These are phyloP conservation scores for Lanius collurio DNA, from an alignment of 2,113 vertebrate species.

Conservation along the genomic window DNA sequence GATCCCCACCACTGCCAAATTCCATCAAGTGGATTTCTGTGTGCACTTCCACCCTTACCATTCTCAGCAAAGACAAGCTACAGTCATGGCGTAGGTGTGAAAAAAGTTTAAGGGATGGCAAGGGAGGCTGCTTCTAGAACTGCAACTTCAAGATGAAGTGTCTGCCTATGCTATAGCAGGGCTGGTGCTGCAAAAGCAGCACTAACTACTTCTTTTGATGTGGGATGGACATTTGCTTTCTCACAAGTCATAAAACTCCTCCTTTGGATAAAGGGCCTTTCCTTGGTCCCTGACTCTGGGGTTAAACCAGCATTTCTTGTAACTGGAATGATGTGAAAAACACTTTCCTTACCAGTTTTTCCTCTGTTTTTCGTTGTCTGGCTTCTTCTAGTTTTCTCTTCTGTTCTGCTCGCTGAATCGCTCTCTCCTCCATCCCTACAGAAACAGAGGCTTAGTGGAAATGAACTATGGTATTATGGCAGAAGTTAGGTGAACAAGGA, in stretches of 20 bases:
- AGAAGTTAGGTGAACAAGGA: neutral
- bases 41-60: neutral
- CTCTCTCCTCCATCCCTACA: slow-evolving; percentile 92
- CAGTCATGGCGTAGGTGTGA: neutral
- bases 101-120: neutral
- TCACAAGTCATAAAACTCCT: neutral
- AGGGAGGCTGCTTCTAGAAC: neutral
- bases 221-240: neutral
- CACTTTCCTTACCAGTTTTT: slow-evolving; percentile 78
- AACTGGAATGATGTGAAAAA: neutral
- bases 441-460: neutral
- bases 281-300: neutral
- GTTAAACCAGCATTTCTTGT: neutral
- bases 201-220: neutral
- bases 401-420: slow-evolving; percentile 78
- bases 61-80: neutral
- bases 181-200: neutral
- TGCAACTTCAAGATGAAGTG: neutral
- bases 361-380: slow-evolving; percentile 83
- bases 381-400: slow-evolving; percentile 82
- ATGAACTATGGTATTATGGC: neutral
- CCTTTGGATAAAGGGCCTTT: neutral
- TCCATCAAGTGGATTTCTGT: neutral
- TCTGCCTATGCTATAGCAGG: neutral
- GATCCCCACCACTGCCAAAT: neutral